Evolutionary conservation across 1,140 invertebrate species (phyloP).

Genomic region (Macrobrachium rosenbergii): DNA sequence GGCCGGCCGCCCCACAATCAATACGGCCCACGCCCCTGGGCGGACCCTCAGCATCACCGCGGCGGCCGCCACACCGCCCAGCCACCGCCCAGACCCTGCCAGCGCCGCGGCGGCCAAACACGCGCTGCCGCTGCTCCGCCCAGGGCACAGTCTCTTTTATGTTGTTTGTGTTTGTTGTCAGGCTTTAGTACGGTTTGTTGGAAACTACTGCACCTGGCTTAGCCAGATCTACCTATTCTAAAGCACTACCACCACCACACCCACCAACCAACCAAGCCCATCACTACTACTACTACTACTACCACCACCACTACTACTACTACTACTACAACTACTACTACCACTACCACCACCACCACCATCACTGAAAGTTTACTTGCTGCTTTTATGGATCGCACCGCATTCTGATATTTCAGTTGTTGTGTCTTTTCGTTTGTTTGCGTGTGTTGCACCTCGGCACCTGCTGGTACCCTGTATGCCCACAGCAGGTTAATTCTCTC

Average conservation of each 20-base stretch:
- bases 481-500: conserved; percentile 18
- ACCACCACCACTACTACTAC: conserved; percentile 46
- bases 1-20: conserved; percentile 57
- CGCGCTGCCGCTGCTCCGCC: conserved; percentile 62
- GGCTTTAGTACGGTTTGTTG: conserved; percentile 63
- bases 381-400: conserved; percentile 59
- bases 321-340: conserved; percentile 45
- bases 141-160: conserved; percentile 63
- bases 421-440: conserved; percentile 51
- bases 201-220: conserved; percentile 53
- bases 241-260: conserved; percentile 40
- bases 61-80: conserved; percentile 45
- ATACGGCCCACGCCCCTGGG: conserved; percentile 63
- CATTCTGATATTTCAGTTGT: conserved; percentile 56
- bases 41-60: conserved; percentile 50
- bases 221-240: conserved; percentile 44
- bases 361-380: conserved; percentile 59
- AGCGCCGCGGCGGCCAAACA: conserved; percentile 62
- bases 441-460: conserved; percentile 51
- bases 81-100: conserved; percentile 62
- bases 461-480: conserved; percentile 13
- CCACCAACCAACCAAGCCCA: conserved; percentile 13
- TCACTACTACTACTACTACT: conserved; percentile 1
- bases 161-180: conserved; percentile 61
- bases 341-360: conserved; percentile 27